These are phyloP conservation scores for Polypterus senegalus DNA, from an alignment of 2,113 vertebrate species.

Conservation along the genomic window DNA sequence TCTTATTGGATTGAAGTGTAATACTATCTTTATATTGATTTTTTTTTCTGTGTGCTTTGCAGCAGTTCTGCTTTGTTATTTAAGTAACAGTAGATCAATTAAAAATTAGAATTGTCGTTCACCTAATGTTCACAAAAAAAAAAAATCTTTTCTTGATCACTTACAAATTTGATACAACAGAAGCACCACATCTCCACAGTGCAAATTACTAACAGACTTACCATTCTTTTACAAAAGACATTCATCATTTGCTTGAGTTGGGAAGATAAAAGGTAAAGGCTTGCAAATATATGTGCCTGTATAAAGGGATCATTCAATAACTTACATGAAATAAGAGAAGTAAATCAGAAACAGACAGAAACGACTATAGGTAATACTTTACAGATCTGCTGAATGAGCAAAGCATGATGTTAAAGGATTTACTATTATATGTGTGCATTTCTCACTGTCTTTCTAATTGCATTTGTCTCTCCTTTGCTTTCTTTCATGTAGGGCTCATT, in stretches of 20 bases:
- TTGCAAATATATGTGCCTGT: conserved; percentile 59
- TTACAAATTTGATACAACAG: conserved; percentile 3
- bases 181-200: conserved; percentile 1
- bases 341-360: conserved; percentile 70
- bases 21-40: no score
- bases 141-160: neutral
- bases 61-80: no score
- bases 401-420: neutral
- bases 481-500: no score
- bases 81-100: neutral
- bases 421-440: neutral
- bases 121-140: neutral
- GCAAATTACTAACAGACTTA: conserved; percentile 9
- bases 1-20: no score
- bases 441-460: no score
- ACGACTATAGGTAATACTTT: conserved; percentile 60
- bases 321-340: conserved; percentile 64
- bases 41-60: no score
- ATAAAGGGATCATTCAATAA: conserved; percentile 64
- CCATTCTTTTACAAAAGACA: conserved; percentile 29
- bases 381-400: conserved; percentile 51
- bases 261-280: conserved; percentile 60
- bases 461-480: no score
- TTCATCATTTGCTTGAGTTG: conserved; percentile 61
- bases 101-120: conserved; percentile 3